phyloP scores from a whole-genome alignment of 1,140 invertebrate genomes.

The Caenorhabditis briggsae region DNA sequence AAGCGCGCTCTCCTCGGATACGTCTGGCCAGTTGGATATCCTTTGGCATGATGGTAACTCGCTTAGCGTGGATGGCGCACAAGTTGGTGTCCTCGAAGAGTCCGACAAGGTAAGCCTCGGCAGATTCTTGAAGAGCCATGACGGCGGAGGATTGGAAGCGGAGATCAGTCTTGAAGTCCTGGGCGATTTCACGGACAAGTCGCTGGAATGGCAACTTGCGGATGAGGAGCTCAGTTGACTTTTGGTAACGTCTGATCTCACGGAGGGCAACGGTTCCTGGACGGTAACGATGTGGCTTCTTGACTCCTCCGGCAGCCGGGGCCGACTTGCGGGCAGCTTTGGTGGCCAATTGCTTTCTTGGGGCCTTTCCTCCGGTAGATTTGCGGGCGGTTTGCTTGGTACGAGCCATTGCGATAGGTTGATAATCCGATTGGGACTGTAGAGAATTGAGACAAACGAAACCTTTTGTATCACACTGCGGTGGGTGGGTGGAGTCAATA shows the following conservation, averaged over 20 bases:
- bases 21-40: constrained; percentile 91
- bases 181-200: constrained; percentile 83
- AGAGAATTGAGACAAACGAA: no score
- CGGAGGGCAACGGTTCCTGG: constrained; percentile 72
- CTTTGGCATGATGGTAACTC: constrained; percentile 95
- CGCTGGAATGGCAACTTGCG: constrained; percentile 79
- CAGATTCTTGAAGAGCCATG: constrained; percentile 86
- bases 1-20: constrained; percentile 81
- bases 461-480: no score
- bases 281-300: constrained; percentile 83
- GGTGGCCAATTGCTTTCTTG: constrained; percentile 78
- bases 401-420: constrained; percentile 83
- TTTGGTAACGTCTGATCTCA: constrained; percentile 79
- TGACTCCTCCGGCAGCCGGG: constrained; percentile 84
- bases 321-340: constrained; percentile 85
- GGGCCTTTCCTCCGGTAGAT: constrained; percentile 85
- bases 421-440: no score
- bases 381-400: constrained; percentile 89
- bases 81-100: constrained; percentile 92
- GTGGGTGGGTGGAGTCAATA: no score
- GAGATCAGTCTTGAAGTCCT: constrained; percentile 84
- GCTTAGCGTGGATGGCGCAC: constrained; percentile 92
- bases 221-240: constrained; percentile 84
- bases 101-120: constrained; percentile 88
- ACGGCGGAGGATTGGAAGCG: constrained; percentile 87